These are phyloP conservation scores for Takifugu ocellatus DNA, from an alignment of 2,797 vertebrate species.

Conservation along the genomic window DNA sequence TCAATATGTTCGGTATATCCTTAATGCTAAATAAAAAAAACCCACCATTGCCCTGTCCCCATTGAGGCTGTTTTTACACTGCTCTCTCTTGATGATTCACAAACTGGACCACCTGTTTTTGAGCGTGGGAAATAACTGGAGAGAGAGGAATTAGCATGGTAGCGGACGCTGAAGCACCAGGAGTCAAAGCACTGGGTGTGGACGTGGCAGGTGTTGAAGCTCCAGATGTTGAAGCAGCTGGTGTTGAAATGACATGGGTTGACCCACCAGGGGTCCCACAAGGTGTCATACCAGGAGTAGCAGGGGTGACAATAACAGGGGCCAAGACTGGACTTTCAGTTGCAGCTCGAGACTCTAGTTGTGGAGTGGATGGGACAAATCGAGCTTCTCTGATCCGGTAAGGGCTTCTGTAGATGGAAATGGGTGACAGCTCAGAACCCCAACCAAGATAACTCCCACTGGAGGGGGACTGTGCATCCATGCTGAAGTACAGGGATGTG, in stretches of 20 bases:
- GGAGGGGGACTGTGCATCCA: slow-evolving; percentile 58
- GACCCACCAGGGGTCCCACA: slow-evolving; percentile 49
- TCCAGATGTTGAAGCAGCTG: slow-evolving; percentile 14
- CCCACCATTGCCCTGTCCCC: background rate
- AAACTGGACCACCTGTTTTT: slow-evolving; percentile 71
- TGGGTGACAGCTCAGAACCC: slow-evolving; percentile 68
- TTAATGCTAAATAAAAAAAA: slow-evolving; percentile 35
- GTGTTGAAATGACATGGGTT: slow-evolving; percentile 35
- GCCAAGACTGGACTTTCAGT: slow-evolving; percentile 42
- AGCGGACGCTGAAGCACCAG: slow-evolving; percentile 27
- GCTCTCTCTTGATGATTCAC: slow-evolving; percentile 63
- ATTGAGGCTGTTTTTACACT: slow-evolving; percentile 37
- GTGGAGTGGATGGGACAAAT: slow-evolving; percentile 83
- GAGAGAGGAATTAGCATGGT: slow-evolving; percentile 56
- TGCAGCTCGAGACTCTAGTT: slow-evolving; percentile 46
- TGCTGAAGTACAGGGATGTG: slow-evolving; percentile 80
- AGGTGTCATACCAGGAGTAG: slow-evolving; percentile 67
- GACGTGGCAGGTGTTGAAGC: slow-evolving; percentile 24
- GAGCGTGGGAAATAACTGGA: slow-evolving; percentile 63
- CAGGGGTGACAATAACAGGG: slow-evolving; percentile 62
- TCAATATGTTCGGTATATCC: slow-evolving; percentile 19
- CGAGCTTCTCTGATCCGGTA: slow-evolving; percentile 67
- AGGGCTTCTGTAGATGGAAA: slow-evolving; percentile 70
- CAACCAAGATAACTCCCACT: slow-evolving; percentile 50
- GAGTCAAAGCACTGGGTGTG: slow-evolving; percentile 18